Base-by-base conservation (phyloP, 2,888 invertebrate species). In the Eristalinus aeneus region DNA sequence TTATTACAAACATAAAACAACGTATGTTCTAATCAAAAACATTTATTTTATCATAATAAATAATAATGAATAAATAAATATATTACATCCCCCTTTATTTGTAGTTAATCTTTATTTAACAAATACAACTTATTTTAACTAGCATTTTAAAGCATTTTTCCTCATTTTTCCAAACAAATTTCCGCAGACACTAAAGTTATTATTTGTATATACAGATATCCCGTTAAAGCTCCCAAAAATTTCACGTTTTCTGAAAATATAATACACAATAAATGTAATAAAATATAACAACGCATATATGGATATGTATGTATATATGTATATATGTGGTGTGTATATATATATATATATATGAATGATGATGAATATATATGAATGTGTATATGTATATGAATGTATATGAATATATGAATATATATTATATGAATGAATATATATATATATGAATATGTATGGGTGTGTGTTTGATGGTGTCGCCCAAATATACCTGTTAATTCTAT, bases 31-130 rank as follows among this genome's bases (percentile, higher is more conserved):
- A 46, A 16, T 46, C 46, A 46, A 46, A 77, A 65, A 65, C 54
- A 69, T 56, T 64, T 63, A 69, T 63, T 69, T 56, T 56, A 64
- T 77, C 68, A 67, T 79, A 68, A 79, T 73, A 73, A 79, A 73
- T 73, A 68, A 54, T 79, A 67, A 39, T 79, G 34, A 79, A 79
- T 73, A 73, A 53, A 67, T 73, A 60, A 39, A 61, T 79, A 34
- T 68, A 68, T 79, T 39, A 54, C 73, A 79, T 79, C 6, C 63
- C 73, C 79, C 73, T 56, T 73, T 34, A 34, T 60, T 11, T n/a
- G 32, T 73, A 36, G 36, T 27, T 69, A 27, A 36, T 65, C 27
- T 27, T 0, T 65, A 27, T 53, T 69, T 69, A 11, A 69, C 69
- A 39, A 36, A 58, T 56, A n/a, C 58, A 27, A 58, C 27, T 69